Conservation (phyloP, 2,113 vertebrate genomes). For the Ondatra zibethicus region DNA sequence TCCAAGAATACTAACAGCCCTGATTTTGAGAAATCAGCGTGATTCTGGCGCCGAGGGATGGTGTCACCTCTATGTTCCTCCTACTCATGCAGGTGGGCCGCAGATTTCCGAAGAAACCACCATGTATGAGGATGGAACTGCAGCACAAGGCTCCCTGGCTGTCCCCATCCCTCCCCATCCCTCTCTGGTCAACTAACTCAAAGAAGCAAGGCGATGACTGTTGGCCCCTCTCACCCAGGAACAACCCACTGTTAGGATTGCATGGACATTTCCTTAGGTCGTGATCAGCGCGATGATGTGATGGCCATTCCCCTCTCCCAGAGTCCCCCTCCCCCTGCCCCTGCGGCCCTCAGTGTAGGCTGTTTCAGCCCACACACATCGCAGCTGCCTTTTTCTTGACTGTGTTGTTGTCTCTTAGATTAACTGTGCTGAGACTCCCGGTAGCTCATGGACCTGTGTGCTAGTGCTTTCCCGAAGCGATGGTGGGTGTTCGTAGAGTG, state of each 20-base stretch:
- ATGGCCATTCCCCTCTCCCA: conserved; percentile 71
- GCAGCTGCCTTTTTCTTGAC: conserved; percentile 84
- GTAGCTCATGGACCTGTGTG: conserved; percentile 86
- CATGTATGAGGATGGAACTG: conserved; percentile 87
- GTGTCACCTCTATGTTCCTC: conserved; percentile 69
- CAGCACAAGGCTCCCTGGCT: conserved; percentile 81
- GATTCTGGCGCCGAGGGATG: conserved; percentile 68
- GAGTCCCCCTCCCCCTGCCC: conserved; percentile 66
- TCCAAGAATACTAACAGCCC: not conserved
- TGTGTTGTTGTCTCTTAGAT: conserved; percentile 90
- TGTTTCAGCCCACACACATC: conserved; percentile 80
- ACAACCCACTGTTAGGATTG: conserved; percentile 85
- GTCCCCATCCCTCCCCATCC: conserved; percentile 74
- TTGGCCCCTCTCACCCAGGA: conserved; percentile 87
- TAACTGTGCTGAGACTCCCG: conserved; percentile 86
- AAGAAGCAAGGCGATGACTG: conserved; percentile 94
- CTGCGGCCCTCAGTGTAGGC: conserved; percentile 76
- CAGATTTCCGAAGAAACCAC: conserved; percentile 59
- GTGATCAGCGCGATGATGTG: conserved; percentile 87
- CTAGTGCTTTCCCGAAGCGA: conserved; percentile 80
- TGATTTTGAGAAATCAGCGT: not conserved
- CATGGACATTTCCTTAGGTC: conserved; percentile 90
- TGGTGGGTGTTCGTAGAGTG: conserved; percentile 81
- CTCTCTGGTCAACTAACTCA: conserved; percentile 86
- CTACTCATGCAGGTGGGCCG: conserved; percentile 56